Evolutionary conservation across 2,113 vertebrate species (phyloP).

Genomic region (Tympanuchus pallidicinctus): DNA sequence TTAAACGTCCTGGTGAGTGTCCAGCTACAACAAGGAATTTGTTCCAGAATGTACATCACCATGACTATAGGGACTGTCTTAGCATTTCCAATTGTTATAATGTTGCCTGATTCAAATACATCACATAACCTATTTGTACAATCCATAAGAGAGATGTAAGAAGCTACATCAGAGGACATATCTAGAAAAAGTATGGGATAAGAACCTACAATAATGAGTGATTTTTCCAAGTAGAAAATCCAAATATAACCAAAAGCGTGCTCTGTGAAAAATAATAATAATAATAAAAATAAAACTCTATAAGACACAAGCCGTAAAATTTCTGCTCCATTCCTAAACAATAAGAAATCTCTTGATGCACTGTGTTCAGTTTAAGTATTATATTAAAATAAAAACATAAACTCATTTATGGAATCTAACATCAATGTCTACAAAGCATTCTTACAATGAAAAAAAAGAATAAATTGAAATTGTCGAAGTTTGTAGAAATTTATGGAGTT

Average conservation of each 20-base stretch:
- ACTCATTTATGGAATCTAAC: neutral
- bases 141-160: neutral
- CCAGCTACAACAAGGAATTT: neutral
- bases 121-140: neutral
- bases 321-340: neutral
- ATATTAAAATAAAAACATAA: neutral
- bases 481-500: neutral
- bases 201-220: neutral
- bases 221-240: neutral
- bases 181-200: neutral
- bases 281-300: neutral
- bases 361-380: neutral
- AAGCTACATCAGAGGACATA: neutral
- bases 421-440: neutral
- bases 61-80: neutral
- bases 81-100: neutral
- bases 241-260: neutral
- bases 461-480: neutral
- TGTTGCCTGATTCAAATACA: neutral
- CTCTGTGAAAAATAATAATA: neutral
- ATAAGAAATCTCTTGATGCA: neutral
- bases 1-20: accelerated
- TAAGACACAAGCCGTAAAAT: neutral
- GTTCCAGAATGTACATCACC: neutral
- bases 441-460: neutral